A percentile compares a stretch with the other conserved stretches of the same genome.
phyloP scores from a whole-genome alignment of 1,140 invertebrate species.

The Holotrichia oblita region DNA sequence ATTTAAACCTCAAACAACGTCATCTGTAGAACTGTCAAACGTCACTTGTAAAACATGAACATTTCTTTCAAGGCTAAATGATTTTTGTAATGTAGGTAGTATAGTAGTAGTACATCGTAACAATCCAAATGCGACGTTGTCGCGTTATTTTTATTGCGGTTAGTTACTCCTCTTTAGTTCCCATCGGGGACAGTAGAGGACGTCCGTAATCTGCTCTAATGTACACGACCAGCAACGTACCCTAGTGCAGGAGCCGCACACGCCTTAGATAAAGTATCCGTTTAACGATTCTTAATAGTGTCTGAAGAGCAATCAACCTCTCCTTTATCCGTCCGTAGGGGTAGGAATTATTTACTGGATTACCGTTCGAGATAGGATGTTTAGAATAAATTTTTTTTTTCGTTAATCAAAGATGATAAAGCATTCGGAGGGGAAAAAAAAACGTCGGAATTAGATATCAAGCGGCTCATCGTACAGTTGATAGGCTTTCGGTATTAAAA shows the following conservation, averaged over 20 bases:
- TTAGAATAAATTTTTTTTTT: no score
- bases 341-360: not conserved
- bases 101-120: not conserved
- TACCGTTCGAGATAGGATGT: no score
- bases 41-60: no score
- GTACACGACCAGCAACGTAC: not conserved
- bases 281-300: not conserved
- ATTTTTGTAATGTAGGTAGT: no score
- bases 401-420: no score
- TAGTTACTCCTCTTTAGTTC: not conserved
- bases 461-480: no score
- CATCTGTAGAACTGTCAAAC: no score
- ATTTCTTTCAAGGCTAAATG: no score
- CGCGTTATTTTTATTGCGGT: constrained; percentile 7
- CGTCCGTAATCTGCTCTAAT: constrained; percentile 12
- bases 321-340: not conserved
- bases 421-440: no score
- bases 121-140: not conserved
- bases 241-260: not conserved
- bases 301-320: not conserved
- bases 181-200: not conserved
- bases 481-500: not conserved
- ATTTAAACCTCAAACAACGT: no score
- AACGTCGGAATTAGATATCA: no score
- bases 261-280: constrained; percentile 1